These are phyloP conservation scores for Calliopsis andreniformis DNA, from an alignment of 1,140 invertebrate species.

Conservation along the genomic window DNA sequence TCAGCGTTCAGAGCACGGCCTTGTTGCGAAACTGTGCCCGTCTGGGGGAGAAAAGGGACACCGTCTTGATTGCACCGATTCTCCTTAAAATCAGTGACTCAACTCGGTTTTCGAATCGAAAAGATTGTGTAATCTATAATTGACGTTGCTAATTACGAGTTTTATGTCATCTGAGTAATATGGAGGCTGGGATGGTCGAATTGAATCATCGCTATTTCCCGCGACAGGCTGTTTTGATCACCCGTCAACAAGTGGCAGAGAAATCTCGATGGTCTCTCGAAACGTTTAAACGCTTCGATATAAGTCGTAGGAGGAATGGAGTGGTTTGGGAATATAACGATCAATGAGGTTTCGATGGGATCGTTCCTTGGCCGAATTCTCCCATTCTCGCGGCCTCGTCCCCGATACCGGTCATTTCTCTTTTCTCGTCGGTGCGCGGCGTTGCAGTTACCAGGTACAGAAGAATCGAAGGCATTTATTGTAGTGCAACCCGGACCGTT, in stretches of 20 bases:
- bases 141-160: neutral
- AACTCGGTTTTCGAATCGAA: no score
- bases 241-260: no score
- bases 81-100: neutral
- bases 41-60: neutral
- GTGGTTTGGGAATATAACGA: neutral
- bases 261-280: neutral
- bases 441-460: slow-evolving; percentile 24
- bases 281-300: neutral
- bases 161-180: no score
- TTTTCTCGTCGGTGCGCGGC: slow-evolving; percentile 3
- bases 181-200: no score
- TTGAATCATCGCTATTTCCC: slow-evolving; percentile 9
- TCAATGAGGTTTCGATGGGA: slow-evolving; percentile 7
- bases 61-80: neutral
- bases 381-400: slow-evolving; percentile 13
- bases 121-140: slow-evolving; percentile 9
- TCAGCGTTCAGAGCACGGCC: neutral
- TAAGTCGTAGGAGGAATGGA: neutral
- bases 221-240: no score
- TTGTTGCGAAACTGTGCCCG: slow-evolving; percentile 23
- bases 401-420: slow-evolving; percentile 39
- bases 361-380: slow-evolving; percentile 43
- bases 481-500: slow-evolving; percentile 51
- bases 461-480: slow-evolving; percentile 62